Base-by-base conservation (phyloP, 2,797 vertebrate genomes). In the Petrocephalus schoutedeni region DNA sequence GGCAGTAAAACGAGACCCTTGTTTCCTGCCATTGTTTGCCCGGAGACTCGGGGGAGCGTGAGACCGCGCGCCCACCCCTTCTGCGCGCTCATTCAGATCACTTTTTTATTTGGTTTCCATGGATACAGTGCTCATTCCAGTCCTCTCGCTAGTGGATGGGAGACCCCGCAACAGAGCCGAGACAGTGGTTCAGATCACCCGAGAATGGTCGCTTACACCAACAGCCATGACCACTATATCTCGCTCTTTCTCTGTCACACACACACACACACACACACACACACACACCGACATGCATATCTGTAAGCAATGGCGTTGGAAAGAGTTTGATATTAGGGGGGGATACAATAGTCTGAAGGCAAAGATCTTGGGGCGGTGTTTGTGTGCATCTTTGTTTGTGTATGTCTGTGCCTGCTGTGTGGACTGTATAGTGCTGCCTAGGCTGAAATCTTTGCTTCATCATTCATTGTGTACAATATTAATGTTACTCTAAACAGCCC, bases 21-120 rank as follows among this genome's bases (percentile, higher is more conserved):
- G 92, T 91, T 96, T 95, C 95, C 95, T 95, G 93, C 92, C 89
- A 95, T 95, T 95, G 95, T 95, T 94, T 91, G 86, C 91, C 92
- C 89, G 90, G 90, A 92, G 90, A 93, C 90, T 67, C 89, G 89
- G 89, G 91, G 86, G 89, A 91, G 91, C 84, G 89, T 19, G 57
- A 87, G 85, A 84, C 89, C 77, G 85, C 83, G 85, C 85, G 28
- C 91, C 91, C 89, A 91, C 89, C 88, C 88, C 77, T 87, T 41
- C 36, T 21, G 28, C 54, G 23, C 61, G 54, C 85, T 88, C 91
- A 90, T 90, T 88, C 85, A 64, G 87, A 80, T 85, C 6, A 90
- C 91, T 91, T 88, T 87, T 90, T 90, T 89, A 61, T 64, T 85
- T 87, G 2, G 93, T 95, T 92, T 91, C 94, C 93, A 94, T 94